phyloP scores from a whole-genome alignment of 1,140 invertebrate species.

The Globodera ellingtonae region DNA sequence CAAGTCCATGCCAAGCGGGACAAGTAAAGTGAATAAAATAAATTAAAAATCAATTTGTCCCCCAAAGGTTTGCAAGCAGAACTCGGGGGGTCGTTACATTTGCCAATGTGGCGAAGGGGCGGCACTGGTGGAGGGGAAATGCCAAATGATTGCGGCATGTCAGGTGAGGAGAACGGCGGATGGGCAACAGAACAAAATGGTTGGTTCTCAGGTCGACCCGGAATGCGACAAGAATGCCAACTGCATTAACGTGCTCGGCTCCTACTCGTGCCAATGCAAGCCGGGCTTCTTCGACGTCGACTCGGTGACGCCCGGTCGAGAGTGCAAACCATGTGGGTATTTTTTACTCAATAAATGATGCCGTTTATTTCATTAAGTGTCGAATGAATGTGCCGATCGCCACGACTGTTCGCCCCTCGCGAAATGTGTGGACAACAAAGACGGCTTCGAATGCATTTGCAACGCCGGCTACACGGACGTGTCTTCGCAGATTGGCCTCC shows the following conservation, averaged over 20 bases:
- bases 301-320: conserved; percentile 56
- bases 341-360: neutral
- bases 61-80: neutral
- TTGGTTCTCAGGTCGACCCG: conserved; percentile 17
- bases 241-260: conserved; percentile 60
- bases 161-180: conserved; percentile 1
- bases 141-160: conserved; percentile 26
- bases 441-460: conserved; percentile 66
- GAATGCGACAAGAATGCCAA: conserved; percentile 64
- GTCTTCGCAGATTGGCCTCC: conserved; percentile 58
- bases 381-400: conserved; percentile 62
- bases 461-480: conserved; percentile 64
- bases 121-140: conserved; percentile 15
- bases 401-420: conserved; percentile 65
- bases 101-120: conserved; percentile 26
- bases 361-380: conserved; percentile 42
- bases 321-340: conserved; percentile 62
- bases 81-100: neutral
- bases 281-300: conserved; percentile 61
- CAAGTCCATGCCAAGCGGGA: conserved; percentile 37
- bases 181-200: too few species aligned
- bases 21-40: conserved; percentile 4
- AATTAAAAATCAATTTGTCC: neutral
- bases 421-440: conserved; percentile 64
- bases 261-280: conserved; percentile 61